Evolutionary conservation across 2,888 invertebrate species (phyloP).

Genomic region (Drosophila suboccidentalis): DNA sequence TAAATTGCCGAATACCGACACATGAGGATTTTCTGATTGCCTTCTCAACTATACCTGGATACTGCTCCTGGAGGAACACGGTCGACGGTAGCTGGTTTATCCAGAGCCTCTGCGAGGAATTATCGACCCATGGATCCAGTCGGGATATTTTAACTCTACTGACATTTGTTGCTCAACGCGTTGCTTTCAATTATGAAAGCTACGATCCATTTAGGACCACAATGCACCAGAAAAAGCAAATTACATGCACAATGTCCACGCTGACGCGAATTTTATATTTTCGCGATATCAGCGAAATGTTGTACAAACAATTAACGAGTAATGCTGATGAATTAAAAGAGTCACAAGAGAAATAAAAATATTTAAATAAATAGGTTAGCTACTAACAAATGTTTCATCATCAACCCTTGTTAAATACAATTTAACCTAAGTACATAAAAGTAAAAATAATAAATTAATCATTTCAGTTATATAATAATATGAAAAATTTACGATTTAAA

Average conservation of each 20-base stretch:
- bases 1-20: constrained; percentile 92
- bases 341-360: neutral
- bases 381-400: neutral
- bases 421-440: too few species aligned
- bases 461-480: neutral
- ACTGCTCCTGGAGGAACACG: constrained; percentile 97
- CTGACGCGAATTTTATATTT: constrained; percentile 93
- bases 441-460: neutral
- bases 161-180: constrained; percentile 93
- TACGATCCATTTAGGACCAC: constrained; percentile 90
- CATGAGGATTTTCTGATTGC: constrained; percentile 97
- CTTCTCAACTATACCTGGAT: constrained; percentile 97
- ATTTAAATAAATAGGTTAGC: neutral
- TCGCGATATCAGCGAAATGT: constrained; percentile 83
- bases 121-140: constrained; percentile 90
- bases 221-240: constrained; percentile 96
- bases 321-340: neutral
- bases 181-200: constrained; percentile 95
- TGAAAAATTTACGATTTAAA: too few species aligned
- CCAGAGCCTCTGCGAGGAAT: constrained; percentile 93
- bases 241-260: constrained; percentile 95
- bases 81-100: constrained; percentile 98
- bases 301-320: neutral
- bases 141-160: constrained; percentile 93
- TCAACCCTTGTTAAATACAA: neutral